A percentile compares a stretch with the other conserved stretches of the same genome.
Evolutionary conservation across 92 coral and sea anemone species (phyloP).

Genomic region (Palythoa grandis): DNA sequence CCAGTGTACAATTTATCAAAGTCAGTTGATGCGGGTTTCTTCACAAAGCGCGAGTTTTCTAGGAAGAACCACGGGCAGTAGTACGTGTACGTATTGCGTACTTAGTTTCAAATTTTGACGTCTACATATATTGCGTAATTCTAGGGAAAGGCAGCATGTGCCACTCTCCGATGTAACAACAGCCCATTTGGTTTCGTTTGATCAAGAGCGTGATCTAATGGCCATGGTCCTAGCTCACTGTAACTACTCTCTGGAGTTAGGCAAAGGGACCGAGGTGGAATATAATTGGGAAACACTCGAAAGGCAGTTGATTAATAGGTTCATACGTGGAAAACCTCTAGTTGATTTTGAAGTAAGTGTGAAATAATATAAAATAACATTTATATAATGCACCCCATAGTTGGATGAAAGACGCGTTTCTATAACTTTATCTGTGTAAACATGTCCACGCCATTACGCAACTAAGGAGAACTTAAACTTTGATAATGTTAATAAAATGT

Average conservation of each 20-base stretch:
- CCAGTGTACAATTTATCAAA: too few species aligned
- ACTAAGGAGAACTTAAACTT: too few species aligned
- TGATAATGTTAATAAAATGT: too few species aligned
- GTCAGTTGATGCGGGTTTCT: too few species aligned
- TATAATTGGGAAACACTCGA: slow-evolving; percentile 81
- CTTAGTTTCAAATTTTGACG: background rate
- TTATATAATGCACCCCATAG: too few species aligned
- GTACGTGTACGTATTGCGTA: too few species aligned
- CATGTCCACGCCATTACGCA: too few species aligned
- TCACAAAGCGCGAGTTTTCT: too few species aligned
- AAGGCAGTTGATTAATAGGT: slow-evolving; percentile 82
- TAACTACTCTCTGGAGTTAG: slow-evolving; percentile 83
- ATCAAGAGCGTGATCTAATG: slow-evolving; percentile 75
- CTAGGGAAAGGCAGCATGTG: slow-evolving; percentile 59
- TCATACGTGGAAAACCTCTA: slow-evolving; percentile 68
- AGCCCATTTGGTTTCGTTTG: slow-evolving; percentile 79
- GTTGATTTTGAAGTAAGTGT: slow-evolving; percentile 71
- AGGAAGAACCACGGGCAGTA: too few species aligned
- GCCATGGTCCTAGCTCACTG: slow-evolving; percentile 82
- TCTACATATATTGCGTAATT: background rate
- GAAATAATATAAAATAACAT: background rate
- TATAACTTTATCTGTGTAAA: too few species aligned
- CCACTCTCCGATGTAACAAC: slow-evolving; percentile 62
- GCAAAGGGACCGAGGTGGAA: slow-evolving; percentile 83
- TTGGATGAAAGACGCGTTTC: too few species aligned